phyloP scores from a whole-genome alignment of 23 tunicate species.

The Corella eumyota region DNA sequence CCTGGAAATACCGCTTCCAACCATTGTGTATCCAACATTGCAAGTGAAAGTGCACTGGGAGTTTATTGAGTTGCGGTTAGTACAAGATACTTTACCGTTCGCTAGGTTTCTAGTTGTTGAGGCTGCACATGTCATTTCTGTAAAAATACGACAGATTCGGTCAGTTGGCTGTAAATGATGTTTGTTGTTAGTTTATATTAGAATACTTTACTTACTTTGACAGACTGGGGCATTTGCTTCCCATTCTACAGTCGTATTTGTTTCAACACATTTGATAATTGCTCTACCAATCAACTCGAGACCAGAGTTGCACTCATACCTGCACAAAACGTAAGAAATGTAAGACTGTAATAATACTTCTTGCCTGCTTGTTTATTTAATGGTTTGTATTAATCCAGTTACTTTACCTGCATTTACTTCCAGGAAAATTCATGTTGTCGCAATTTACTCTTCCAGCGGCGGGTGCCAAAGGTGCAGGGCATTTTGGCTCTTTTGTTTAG shows the following conservation, averaged over 20 bases:
- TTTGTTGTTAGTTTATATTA: no score
- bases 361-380: no score
- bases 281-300: conserved; percentile 29
- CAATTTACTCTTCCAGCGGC: conserved; percentile 34
- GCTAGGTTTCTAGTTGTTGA: conserved; percentile 7
- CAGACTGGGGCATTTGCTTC: conserved; percentile 24
- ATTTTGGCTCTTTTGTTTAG: conserved; percentile 37
- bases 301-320: conserved; percentile 45
- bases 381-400: neutral
- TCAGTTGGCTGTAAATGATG: no score
- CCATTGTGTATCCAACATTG: conserved; percentile 28
- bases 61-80: conserved; percentile 17
- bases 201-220: conserved; percentile 27
- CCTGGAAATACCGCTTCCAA: conserved; percentile 13
- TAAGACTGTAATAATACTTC: neutral
- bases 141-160: neutral
- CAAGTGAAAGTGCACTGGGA: conserved; percentile 61
- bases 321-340: conserved; percentile 1
- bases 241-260: conserved; percentile 21
- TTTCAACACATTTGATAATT: conserved; percentile 22
- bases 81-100: conserved; percentile 47
- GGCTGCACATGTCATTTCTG: conserved; percentile 30
- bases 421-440: conserved; percentile 37
- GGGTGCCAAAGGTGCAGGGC: conserved; percentile 22
- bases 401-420: conserved; percentile 46